Conservation (phyloP, 2,113 vertebrate species). For the Prolemur simus region DNA sequence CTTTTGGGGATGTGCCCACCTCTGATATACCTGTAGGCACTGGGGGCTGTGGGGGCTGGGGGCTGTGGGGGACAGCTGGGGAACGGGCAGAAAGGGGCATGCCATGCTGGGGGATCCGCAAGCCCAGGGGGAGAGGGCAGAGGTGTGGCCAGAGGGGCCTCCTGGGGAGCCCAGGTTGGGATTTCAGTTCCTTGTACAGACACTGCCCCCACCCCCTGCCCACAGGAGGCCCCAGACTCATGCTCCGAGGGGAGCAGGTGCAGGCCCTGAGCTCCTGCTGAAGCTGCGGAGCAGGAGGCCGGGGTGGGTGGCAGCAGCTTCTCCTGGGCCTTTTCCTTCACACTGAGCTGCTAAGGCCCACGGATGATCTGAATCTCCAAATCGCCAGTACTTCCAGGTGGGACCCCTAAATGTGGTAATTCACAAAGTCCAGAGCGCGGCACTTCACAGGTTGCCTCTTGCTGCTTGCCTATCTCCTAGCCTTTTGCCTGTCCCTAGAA, state of each 20-base stretch:
- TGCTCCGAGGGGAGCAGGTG: background rate
- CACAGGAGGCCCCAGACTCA: background rate
- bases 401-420: background rate
- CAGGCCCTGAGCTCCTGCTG: background rate
- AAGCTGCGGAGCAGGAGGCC: background rate
- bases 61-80: background rate
- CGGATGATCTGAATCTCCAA: fast-evolving
- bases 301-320: too few species aligned
- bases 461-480: background rate
- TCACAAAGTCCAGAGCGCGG: background rate
- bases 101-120: background rate
- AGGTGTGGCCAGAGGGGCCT: background rate
- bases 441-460: background rate
- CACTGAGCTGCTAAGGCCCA: background rate
- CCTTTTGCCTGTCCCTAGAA: background rate
- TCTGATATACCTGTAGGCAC: background rate
- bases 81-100: background rate
- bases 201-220: fast-evolving
- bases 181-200: background rate
- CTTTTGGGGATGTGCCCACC: too few species aligned
- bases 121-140: background rate
- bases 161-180: background rate
- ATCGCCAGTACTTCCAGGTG: background rate
- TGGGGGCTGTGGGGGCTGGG: too few species aligned
- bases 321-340: background rate